Conservation (phyloP, 2,888 invertebrate species). For the Ennomos quercinarius region DNA sequence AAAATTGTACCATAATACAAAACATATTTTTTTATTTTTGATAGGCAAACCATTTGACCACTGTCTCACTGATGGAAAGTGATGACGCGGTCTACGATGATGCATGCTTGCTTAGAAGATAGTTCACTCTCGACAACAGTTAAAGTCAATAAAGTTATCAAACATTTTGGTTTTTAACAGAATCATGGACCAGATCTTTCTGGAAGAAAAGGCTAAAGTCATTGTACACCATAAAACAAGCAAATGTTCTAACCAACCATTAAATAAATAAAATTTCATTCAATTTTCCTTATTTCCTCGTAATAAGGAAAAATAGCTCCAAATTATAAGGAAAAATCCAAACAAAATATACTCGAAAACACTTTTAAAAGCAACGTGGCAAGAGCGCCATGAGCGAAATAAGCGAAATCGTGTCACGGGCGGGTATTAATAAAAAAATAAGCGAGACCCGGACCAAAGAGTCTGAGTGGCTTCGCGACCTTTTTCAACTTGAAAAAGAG, state of each 20-base stretch:
- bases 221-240: no score
- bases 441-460: conserved; percentile 14
- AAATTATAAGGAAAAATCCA: conserved; percentile 5
- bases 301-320: conserved; percentile 5
- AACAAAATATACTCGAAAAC: conserved; percentile 5
- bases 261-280: conserved; percentile 17
- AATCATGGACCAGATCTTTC: no score
- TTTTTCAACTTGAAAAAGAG: conserved; percentile 20
- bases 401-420: conserved; percentile 26
- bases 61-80: no score
- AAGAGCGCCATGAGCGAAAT: conserved; percentile 9
- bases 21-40: no score
- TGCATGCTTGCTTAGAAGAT: no score
- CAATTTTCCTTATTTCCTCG: conserved; percentile 15
- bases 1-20: no score
- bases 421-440: conserved; percentile 21
- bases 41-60: no score
- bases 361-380: conserved; percentile 1
- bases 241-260: background rate
- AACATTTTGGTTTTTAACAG: no score
- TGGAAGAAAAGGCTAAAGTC: no score
- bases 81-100: no score
- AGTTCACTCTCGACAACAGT: no score
- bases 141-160: no score
- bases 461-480: conserved; percentile 26